A percentile compares a stretch with the other conserved stretches of the same genome.
Evolutionary conservation across 2,888 invertebrate genomes (phyloP).

Genomic region (Cryptocephalus primarius): DNA sequence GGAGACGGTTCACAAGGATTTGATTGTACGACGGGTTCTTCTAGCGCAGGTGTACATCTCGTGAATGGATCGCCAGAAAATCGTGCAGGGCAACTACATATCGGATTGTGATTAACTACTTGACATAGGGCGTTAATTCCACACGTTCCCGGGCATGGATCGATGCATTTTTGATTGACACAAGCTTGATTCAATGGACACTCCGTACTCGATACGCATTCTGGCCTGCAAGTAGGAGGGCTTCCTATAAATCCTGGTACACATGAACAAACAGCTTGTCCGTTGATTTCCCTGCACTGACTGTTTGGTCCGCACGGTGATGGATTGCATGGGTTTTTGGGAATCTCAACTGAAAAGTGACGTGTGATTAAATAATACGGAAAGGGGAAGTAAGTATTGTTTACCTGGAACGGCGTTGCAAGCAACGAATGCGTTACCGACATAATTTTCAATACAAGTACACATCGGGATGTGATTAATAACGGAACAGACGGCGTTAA

Average conservation of each 20-base stretch:
- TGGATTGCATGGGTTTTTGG: constrained; percentile 52
- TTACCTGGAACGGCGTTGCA: constrained; percentile 46
- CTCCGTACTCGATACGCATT: constrained; percentile 62
- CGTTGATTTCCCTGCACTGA: constrained; percentile 43
- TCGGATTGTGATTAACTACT: constrained; percentile 66
- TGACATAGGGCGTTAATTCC: constrained; percentile 62
- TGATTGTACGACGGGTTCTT: constrained; percentile 20
- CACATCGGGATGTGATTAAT: constrained; percentile 71
- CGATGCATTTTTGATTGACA: constrained; percentile 60
- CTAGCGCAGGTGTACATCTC: constrained; percentile 44
- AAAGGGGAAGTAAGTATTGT: neutral
- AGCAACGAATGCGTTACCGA: constrained; percentile 61
- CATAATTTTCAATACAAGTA: constrained; percentile 55
- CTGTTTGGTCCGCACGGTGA: constrained; percentile 75
- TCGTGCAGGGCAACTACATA: constrained; percentile 60
- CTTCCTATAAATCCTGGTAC: constrained; percentile 56
- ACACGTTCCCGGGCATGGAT: constrained; percentile 63
- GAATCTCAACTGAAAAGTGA: constrained; percentile 24
- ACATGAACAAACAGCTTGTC: constrained; percentile 64
- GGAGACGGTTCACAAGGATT: constrained; percentile 63
- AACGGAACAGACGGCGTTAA: constrained; percentile 62
- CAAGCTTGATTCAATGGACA: constrained; percentile 60
- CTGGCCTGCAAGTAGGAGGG: constrained; percentile 63
- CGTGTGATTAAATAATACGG: constrained; percentile 5
- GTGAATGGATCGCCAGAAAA: constrained; percentile 46